Conservation (phyloP, 2,888 invertebrate genomes). For the Apeira syringaria region DNA sequence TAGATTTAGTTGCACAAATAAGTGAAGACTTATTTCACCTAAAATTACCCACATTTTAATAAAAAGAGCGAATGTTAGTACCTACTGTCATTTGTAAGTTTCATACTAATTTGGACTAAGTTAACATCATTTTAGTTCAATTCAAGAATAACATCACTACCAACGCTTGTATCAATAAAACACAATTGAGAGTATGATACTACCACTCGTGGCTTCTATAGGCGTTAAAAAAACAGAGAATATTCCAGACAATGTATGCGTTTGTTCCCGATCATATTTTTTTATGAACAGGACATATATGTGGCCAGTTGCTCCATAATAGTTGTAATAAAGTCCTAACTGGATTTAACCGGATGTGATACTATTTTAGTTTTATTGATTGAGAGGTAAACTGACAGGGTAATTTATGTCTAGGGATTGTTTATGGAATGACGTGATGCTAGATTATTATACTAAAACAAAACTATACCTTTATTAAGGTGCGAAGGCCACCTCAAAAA, state of each 20-base stretch:
- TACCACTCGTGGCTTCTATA: conserved; percentile 15
- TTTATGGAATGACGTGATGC: conserved; percentile 39
- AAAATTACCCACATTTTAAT: too few species aligned
- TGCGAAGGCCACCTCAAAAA: too few species aligned
- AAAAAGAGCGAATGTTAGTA: too few species aligned
- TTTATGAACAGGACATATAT: conserved; percentile 40
- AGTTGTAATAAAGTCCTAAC: conserved; percentile 46
- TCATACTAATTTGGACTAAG: too few species aligned
- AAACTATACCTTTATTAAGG: too few species aligned
- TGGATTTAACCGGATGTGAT: conserved; percentile 50
- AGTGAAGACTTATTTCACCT: too few species aligned
- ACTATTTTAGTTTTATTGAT: conserved; percentile 68
- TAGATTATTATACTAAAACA: conserved; percentile 26
- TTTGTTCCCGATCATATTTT: conserved; percentile 10
- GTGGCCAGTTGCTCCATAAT: conserved; percentile 32
- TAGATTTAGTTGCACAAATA: too few species aligned
- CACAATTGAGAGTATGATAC: too few species aligned
- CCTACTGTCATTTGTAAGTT: too few species aligned
- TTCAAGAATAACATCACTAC: too few species aligned
- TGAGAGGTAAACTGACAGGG: conserved; percentile 49
- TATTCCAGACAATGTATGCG: conserved; percentile 17
- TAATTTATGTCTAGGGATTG: conserved; percentile 41
- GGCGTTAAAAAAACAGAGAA: conserved; percentile 11
- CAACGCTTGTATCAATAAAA: too few species aligned
- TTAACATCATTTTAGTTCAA: too few species aligned